Base-by-base conservation (phyloP, 92 coral and sea anemone species). In the Nematostella vectensis region DNA sequence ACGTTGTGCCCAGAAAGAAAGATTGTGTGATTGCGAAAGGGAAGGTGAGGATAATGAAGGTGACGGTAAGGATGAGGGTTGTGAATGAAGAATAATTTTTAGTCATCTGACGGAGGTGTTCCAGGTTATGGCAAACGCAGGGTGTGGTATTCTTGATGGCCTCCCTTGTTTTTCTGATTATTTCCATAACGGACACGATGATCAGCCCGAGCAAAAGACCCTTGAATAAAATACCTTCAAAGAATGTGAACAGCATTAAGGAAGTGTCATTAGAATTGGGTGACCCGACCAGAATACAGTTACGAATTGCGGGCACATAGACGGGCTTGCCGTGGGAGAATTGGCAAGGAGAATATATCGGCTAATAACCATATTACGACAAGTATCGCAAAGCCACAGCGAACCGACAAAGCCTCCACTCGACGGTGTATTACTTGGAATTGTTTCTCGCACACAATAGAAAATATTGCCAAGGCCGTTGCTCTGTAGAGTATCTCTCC, bases 61-160 rank as follows among this genome's bases (percentile, higher is more conserved):
- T 29, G 8, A 12, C 20, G 60, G 33, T 38, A 12, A 55, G 40
- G 13, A 55, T 55, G 13, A 55, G 47, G 21, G 60, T 64, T 19
- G 70, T 64, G 21, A 50, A 64, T 2, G 61, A 50, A 25, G 70
- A 36, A 27, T 64, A 64, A 13, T 53, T 26, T 15, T 64, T 60
- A 0, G 61, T 28, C 48, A 51, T 51, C n/a, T 51, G 13, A 15
- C 70, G 37, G 11, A 53, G 25, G 2, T 21, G 48, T 18, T 49
- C 58, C 18, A 63, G 27, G 9, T 63, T 31, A 12, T 16, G 23
- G 42, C 15, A 36, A 15, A 8, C 42, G 42, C 9, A 15, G 9
- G n/a, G 1, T 4, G 11, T 18, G 23, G n/a, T n/a, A n/a, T n/a
- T n/a, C n/a, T n/a, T n/a, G n/a, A n/a, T n/a, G n/a, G n/a, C n/a